Evolutionary conservation across 2,888 invertebrate genomes (phyloP).

Genomic region (Chromoteleia sp.): DNA sequence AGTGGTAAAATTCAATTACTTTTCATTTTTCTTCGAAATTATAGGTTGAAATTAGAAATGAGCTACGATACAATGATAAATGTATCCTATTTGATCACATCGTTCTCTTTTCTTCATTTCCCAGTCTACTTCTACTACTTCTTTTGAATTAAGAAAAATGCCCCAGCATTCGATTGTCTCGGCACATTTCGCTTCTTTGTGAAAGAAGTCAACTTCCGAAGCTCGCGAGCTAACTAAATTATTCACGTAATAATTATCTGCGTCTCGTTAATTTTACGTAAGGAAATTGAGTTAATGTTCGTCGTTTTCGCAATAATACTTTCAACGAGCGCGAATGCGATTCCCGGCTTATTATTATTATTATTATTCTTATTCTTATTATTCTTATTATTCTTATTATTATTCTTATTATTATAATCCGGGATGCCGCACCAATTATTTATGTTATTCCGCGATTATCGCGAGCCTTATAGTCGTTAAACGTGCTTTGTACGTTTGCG

Average conservation of each 20-base stretch:
- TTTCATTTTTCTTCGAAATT: neutral
- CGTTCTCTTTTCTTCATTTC: constrained; percentile 1
- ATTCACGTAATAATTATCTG: constrained; percentile 49
- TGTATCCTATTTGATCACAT: neutral
- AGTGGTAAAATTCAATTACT: constrained; percentile 1
- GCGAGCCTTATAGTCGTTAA: constrained; percentile 51
- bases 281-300: constrained; percentile 27
- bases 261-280: constrained; percentile 25
- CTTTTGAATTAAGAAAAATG: constrained; percentile 22
- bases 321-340: neutral
- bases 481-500: constrained; percentile 24
- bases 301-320: constrained; percentile 34
- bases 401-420: constrained; percentile 55
- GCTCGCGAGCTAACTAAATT: constrained; percentile 31
- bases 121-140: neutral
- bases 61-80: constrained; percentile 12
- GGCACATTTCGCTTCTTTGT: constrained; percentile 12
- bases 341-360: constrained; percentile 16
- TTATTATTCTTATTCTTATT: too few species aligned
- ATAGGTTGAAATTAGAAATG: neutral
- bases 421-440: constrained; percentile 40
- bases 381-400: too few species aligned
- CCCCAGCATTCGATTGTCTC: constrained; percentile 1
- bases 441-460: constrained; percentile 59
- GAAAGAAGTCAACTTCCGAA: constrained; percentile 11